phyloP scores from a whole-genome alignment of 2,888 invertebrate species.

The Actias luna region DNA sequence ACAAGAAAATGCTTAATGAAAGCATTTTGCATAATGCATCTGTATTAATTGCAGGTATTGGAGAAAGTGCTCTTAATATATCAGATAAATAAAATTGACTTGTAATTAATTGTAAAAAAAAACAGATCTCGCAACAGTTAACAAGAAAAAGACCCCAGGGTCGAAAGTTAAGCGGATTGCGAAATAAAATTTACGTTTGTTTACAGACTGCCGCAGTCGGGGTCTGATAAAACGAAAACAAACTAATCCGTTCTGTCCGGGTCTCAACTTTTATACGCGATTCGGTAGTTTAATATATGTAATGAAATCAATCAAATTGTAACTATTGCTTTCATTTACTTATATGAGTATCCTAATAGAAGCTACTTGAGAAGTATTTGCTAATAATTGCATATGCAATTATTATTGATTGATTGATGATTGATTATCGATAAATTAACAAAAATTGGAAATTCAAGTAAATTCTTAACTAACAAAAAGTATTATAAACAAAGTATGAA shows the following conservation, averaged over 20 bases:
- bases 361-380: neutral
- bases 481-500: too few species aligned
- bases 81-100: neutral
- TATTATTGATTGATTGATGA: too few species aligned
- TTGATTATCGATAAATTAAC: too few species aligned
- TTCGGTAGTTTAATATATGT: conserved; percentile 18
- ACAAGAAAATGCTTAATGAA: too few species aligned
- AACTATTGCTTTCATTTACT: neutral
- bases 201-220: conserved; percentile 35
- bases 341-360: neutral
- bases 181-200: conserved; percentile 51
- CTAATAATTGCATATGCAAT: too few species aligned
- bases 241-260: conserved; percentile 28
- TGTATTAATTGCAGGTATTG: neutral
- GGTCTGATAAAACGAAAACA: conserved; percentile 36
- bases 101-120: conserved; percentile 21
- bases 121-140: conserved; percentile 44
- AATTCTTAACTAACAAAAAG: too few species aligned
- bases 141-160: conserved; percentile 51
- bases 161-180: conserved; percentile 55
- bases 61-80: neutral
- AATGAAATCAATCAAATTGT: neutral
- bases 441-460: too few species aligned
- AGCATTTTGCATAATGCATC: neutral
- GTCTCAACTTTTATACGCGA: conserved; percentile 23